phyloP scores from a whole-genome alignment of 1,140 invertebrate genomes.

The Agrilus planipennis region DNA sequence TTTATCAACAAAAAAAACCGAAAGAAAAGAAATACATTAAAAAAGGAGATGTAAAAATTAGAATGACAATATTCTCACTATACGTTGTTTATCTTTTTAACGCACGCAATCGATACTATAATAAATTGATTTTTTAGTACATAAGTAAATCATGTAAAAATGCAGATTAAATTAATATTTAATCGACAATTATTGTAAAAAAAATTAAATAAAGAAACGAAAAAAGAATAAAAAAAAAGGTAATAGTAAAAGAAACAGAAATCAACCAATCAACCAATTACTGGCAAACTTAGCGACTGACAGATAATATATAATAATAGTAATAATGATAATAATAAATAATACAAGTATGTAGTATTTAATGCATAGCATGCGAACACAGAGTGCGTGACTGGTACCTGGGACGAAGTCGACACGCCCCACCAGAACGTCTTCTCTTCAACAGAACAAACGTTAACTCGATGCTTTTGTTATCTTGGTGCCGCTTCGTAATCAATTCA shows the following conservation, averaged over 20 bases:
- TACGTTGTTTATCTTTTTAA: too few species aligned
- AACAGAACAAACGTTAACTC: conserved; percentile 11
- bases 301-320: too few species aligned
- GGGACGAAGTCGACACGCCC: conserved; percentile 15
- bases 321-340: too few species aligned
- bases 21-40: neutral
- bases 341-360: too few species aligned
- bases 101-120: too few species aligned
- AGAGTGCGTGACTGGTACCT: conserved; percentile 29
- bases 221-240: conserved; percentile 1
- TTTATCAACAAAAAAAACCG: conserved; percentile 2
- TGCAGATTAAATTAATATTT: too few species aligned
- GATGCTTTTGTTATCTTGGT: too few species aligned
- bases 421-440: conserved; percentile 17
- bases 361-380: conserved; percentile 30
- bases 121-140: too few species aligned
- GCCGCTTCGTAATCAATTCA: too few species aligned
- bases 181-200: conserved; percentile 14
- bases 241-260: conserved; percentile 10
- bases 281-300: conserved; percentile 34
- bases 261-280: too few species aligned
- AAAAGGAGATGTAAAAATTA: conserved; percentile 5
- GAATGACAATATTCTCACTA: too few species aligned
- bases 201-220: conserved; percentile 16
- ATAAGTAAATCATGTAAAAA: too few species aligned